Evolutionary conservation across 1,140 invertebrate species (phyloP).

Genomic region (Drosophila parabipectinata): DNA sequence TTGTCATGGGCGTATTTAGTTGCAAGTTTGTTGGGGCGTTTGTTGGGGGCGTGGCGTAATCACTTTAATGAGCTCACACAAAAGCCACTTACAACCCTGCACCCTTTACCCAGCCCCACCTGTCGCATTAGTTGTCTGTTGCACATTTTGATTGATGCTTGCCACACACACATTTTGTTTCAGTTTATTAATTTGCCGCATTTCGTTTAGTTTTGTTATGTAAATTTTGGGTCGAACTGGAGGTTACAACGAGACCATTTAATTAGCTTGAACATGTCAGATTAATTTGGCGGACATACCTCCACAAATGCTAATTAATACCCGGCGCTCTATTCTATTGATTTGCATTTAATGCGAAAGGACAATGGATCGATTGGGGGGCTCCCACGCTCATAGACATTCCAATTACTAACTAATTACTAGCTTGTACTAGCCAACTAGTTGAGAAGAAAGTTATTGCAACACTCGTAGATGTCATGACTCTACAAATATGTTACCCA

Average conservation of each 20-base stretch:
- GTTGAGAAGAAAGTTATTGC: too few species aligned
- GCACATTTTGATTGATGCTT: constrained; percentile 47
- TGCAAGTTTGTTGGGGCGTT: constrained; percentile 15
- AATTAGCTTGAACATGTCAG: constrained; percentile 36
- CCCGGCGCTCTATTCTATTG: neutral
- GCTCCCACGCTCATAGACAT: neutral
- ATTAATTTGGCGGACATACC: neutral
- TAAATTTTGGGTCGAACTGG: constrained; percentile 10
- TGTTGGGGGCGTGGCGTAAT: constrained; percentile 39
- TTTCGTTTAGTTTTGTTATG: constrained; percentile 28
- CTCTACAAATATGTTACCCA: neutral
- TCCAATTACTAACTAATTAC: neutral
- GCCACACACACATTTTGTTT: constrained; percentile 1
- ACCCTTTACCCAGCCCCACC: neutral
- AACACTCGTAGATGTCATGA: neutral
- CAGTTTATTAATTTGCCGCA: constrained; percentile 34
- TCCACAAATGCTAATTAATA: constrained; percentile 13
- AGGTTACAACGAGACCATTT: constrained; percentile 30
- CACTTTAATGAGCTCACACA: constrained; percentile 70
- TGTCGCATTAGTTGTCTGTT: constrained; percentile 16
- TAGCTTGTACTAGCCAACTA: too few species aligned
- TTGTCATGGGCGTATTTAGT: constrained; percentile 59
- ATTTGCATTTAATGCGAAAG: neutral
- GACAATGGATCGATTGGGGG: neutral
- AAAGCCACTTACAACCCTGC: constrained; percentile 44